Evolutionary conservation across 2,888 invertebrate species (phyloP).

Genomic region (Ophonus ardosiacus): DNA sequence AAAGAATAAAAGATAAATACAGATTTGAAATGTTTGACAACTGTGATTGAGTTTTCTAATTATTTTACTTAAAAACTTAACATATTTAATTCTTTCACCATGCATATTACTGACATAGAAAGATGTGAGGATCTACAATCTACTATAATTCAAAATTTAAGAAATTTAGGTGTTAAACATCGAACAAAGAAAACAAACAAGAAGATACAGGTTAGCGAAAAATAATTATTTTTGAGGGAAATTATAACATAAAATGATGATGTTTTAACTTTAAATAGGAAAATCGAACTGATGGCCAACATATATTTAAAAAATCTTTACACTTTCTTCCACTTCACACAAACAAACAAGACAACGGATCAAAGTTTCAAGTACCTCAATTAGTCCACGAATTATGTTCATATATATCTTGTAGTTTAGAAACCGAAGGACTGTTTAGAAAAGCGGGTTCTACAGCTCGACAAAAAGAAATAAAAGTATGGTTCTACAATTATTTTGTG

Average conservation of each 20-base stretch:
- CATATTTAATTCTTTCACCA: slow-evolving; percentile 70
- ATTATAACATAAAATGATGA: slow-evolving; percentile 50
- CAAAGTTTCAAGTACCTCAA: slow-evolving; percentile 84
- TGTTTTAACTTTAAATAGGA: slow-evolving; percentile 68
- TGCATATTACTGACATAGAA: slow-evolving; percentile 78
- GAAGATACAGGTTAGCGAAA: slow-evolving; percentile 74
- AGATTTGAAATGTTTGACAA: slow-evolving; percentile 62
- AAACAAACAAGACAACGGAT: slow-evolving; percentile 82
- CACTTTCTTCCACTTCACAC: slow-evolving; percentile 77
- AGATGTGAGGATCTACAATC: slow-evolving; percentile 78
- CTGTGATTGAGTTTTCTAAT: slow-evolving; percentile 53
- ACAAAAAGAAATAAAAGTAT: slow-evolving; percentile 89
- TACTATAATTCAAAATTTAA: slow-evolving; percentile 82
- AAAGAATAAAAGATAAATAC: slow-evolving; percentile 50
- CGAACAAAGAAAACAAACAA: slow-evolving; percentile 82
- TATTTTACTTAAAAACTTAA: slow-evolving; percentile 18
- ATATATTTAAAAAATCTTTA: slow-evolving; percentile 79
- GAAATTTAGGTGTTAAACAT: slow-evolving; percentile 84
- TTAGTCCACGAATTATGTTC: slow-evolving; percentile 85
- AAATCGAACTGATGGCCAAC: slow-evolving; percentile 70
- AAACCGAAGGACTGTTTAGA: slow-evolving; percentile 91
- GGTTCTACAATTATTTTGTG: slow-evolving; percentile 48
- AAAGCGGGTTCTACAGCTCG: slow-evolving; percentile 91
- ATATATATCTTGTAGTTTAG: slow-evolving; percentile 82
- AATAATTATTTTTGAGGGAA: slow-evolving; percentile 12